Evolutionary conservation across 2,888 invertebrate species (phyloP), one percentile per base, ranked within the genome.

Genomic region (Gastrophysa polygoni): DNA sequence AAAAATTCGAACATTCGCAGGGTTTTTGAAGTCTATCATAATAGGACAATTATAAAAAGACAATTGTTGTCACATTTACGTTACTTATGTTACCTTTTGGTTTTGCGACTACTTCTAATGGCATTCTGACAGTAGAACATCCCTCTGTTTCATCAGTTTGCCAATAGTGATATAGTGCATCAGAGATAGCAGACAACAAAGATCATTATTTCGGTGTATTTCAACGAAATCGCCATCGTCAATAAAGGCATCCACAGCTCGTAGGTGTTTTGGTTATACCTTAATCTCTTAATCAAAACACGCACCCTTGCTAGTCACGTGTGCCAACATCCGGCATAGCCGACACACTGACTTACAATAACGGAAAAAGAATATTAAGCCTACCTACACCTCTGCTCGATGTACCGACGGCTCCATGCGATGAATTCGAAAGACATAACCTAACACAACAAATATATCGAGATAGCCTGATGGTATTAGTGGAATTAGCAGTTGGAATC

Each of bases 321-420:
- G 78, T 75, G 72, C 59, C 64, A 71, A 71, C 77, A 79, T 80
- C 81, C 80, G 79, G 75, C 68, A 71, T 68, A 65, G 66, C 76
- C 79, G 80, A 79, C 80, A 80, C 73, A 80, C 78, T 80, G 79
- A 80, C 80, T 80, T 80, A 79, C 73, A 79, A 79, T 80, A 78
- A 79, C 78, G 79, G 78, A 79, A 76, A 67, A 67, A 59, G 67
- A 69, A 69, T 69, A 67, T 69, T 69, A 67, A 69, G 61, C 62
- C 57, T 56, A 61, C 68, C 66, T 64, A 63, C 61, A 64, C 63
- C 66, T 57, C 63, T 57, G 57, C 59, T 56, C 59, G 61, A 57
- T 59, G 51, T 63, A 64, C 65, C 64, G 64, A 60, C 65, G 48
- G 54, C 48, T 34, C 48, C 66, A 64, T 65, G 68, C 57, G 64